Conservation (phyloP, 2,113 vertebrate genomes). For the Pteruthius melanotis region DNA sequence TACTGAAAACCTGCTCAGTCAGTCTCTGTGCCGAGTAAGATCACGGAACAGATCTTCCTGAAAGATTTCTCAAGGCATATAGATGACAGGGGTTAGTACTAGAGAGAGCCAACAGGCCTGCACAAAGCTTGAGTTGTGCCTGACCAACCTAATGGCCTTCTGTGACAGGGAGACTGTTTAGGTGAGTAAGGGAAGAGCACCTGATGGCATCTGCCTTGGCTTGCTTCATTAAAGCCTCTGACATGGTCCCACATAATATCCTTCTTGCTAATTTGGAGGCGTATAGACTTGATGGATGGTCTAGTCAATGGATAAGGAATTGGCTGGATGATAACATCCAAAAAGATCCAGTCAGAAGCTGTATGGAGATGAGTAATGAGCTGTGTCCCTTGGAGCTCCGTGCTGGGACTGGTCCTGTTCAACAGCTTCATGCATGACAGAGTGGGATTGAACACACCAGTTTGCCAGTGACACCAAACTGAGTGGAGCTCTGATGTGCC, state of each 20-base stretch:
- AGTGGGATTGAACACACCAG: not conserved
- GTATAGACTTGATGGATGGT: not conserved
- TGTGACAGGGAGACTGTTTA: not conserved
- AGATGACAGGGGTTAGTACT: not conserved
- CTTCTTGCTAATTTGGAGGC: not conserved
- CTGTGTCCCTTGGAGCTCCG: too few relatives aligned
- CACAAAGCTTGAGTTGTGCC: not conserved
- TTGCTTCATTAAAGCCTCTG: not conserved
- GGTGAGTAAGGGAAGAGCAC: not conserved
- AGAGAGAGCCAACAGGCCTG: not conserved
- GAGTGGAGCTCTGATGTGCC: not conserved
- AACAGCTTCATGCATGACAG: too few relatives aligned
- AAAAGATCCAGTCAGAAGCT: not conserved
- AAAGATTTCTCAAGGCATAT: accelerated
- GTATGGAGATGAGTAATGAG: too few relatives aligned
- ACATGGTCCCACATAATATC: too few relatives aligned
- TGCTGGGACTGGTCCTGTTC: not conserved
- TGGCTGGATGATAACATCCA: too few relatives aligned
- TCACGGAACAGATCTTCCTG: accelerated
- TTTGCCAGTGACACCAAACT: not conserved
- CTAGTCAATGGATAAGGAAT: not conserved
- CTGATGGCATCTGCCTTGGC: not conserved
- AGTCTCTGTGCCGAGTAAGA: not conserved
- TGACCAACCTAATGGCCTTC: too few relatives aligned
- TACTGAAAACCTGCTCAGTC: not conserved